phyloP scores from a whole-genome alignment of 2,113 vertebrate genomes.

The Aviceda subcristata region DNA sequence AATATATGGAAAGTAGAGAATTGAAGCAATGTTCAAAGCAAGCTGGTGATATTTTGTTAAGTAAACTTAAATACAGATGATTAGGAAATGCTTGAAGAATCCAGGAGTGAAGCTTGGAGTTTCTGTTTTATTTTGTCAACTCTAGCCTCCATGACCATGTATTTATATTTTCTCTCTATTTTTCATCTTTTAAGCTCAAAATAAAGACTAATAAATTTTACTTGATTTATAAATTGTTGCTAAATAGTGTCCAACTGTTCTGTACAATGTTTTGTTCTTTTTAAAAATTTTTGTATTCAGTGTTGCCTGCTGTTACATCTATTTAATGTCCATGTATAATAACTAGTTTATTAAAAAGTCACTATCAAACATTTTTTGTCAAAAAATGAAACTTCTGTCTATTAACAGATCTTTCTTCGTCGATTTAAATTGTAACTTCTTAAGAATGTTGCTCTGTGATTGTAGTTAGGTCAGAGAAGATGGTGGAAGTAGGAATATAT shows the following conservation, averaged over 20 bases:
- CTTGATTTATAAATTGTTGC: neutral
- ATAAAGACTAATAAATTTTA: neutral
- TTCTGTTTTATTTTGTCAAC: neutral
- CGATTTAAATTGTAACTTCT: neutral
- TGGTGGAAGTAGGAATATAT: neutral
- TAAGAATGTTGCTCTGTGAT: neutral
- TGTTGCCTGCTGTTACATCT: neutral
- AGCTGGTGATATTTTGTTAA: neutral
- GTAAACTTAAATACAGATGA: neutral
- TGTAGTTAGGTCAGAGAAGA: neutral
- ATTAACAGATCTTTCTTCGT: neutral
- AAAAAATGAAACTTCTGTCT: neutral
- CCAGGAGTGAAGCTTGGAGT: neutral
- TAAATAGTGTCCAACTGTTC: neutral
- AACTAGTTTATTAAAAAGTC: neutral
- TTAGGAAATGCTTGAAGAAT: neutral
- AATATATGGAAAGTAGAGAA: neutral
- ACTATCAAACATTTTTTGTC: neutral
- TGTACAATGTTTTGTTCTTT: neutral
- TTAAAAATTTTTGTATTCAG: neutral
- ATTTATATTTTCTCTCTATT: neutral
- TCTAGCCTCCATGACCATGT: neutral
- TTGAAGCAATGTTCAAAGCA: neutral
- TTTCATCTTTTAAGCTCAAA: neutral
- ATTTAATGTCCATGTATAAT: neutral